A percentile compares a stretch with the other conserved stretches of the same genome.
phyloP scores from a whole-genome alignment of 2,113 vertebrate genomes.

The Promerops cafer region DNA sequence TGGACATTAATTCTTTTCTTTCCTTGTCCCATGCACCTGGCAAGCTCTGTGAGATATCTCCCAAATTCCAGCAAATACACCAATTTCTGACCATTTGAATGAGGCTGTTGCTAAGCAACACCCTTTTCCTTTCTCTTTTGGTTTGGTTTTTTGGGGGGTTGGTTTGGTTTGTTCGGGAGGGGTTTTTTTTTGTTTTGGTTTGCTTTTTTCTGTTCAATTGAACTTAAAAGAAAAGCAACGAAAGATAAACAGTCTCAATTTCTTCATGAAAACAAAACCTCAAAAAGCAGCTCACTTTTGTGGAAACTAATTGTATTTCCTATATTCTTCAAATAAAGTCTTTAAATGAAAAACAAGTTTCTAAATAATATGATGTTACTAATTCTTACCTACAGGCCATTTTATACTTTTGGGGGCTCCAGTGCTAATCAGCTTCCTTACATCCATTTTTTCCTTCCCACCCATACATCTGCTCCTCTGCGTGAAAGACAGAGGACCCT shows the following conservation, averaged over 20 bases:
- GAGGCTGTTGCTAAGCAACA: constrained; percentile 67
- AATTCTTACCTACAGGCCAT: background rate
- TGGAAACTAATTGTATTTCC: background rate
- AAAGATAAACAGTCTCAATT: background rate
- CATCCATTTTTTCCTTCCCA: background rate
- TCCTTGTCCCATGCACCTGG: background rate
- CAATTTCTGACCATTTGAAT: constrained; percentile 53
- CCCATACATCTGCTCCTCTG: background rate
- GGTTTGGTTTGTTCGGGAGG: background rate
- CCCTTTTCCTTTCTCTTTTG: background rate
- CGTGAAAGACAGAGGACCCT: background rate
- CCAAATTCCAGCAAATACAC: constrained; percentile 46
- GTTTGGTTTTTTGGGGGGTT: background rate
- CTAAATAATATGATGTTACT: background rate
- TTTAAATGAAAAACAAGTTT: background rate
- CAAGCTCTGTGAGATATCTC: constrained; percentile 4
- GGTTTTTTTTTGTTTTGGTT: background rate
- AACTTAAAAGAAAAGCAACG: background rate
- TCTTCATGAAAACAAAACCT: background rate
- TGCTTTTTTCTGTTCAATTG: background rate
- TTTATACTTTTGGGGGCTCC: background rate
- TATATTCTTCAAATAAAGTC: background rate
- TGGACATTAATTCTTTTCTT: background rate
- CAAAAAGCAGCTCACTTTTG: background rate
- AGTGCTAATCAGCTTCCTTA: background rate